phyloP scores from a whole-genome alignment of 2,888 invertebrate species.

The Oscheius sp. region DNA sequence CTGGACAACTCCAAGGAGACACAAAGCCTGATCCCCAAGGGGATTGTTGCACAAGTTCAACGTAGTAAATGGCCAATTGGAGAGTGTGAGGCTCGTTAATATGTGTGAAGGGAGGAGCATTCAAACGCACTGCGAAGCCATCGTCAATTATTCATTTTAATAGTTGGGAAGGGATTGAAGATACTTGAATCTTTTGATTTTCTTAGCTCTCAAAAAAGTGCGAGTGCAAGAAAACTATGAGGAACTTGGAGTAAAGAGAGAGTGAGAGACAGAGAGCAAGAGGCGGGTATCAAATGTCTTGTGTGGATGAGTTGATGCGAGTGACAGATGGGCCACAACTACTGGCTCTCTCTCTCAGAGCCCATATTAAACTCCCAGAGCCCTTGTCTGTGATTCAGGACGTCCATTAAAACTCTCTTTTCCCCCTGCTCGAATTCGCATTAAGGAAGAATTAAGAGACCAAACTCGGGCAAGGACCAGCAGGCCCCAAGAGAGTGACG shows the following conservation, averaged over 20 bases:
- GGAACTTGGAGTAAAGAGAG: too few relatives aligned
- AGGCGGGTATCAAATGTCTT: slow-evolving; percentile 37
- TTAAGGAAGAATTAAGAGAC: too few relatives aligned
- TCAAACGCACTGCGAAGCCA: slow-evolving; percentile 26
- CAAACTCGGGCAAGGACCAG: not conserved
- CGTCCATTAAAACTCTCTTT: too few relatives aligned
- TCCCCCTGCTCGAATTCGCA: too few relatives aligned
- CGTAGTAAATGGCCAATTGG: slow-evolving; percentile 28
- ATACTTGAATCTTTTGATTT: too few relatives aligned
- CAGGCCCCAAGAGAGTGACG: not conserved
- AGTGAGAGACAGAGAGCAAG: too few relatives aligned
- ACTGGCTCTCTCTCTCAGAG: slow-evolving; percentile 3
- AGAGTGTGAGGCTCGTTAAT: slow-evolving; percentile 35
- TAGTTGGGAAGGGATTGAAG: slow-evolving; percentile 12
- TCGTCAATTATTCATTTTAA: slow-evolving; percentile 37
- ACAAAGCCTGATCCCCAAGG: too few relatives aligned
- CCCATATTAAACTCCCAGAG: slow-evolving; percentile 28
- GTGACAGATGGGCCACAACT: slow-evolving; percentile 34
- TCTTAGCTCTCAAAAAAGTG: not conserved
- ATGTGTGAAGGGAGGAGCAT: slow-evolving; percentile 35
- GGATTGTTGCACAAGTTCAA: slow-evolving; percentile 1
- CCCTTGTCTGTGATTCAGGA: too few relatives aligned
- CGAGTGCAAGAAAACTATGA: too few relatives aligned
- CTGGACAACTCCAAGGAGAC: too few relatives aligned
- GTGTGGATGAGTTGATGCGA: slow-evolving; percentile 36